phyloP scores from a whole-genome alignment of 2,888 invertebrate species.

The Acronicta aceris region DNA sequence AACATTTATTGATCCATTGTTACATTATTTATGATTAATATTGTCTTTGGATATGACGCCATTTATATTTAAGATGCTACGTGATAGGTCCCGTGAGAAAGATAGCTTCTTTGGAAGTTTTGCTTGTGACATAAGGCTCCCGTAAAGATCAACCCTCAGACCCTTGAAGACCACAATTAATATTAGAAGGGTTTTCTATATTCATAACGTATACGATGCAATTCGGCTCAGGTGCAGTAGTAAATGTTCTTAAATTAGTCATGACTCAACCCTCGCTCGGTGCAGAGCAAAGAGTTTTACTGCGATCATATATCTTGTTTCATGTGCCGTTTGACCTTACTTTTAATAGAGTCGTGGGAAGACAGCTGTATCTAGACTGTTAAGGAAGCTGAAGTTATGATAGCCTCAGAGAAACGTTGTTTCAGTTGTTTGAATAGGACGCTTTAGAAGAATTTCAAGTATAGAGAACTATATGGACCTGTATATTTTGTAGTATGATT shows the following conservation, averaged over 20 bases:
- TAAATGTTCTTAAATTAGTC: conserved; percentile 48
- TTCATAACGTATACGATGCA: conserved; percentile 20
- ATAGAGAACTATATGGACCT: background rate
- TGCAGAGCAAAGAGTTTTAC: conserved; percentile 28
- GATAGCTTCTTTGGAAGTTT: no score
- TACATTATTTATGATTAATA: no score
- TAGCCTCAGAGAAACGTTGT: conserved; percentile 4
- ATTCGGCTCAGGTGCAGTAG: conserved; percentile 40
- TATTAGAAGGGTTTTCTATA: no score
- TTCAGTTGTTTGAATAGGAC: background rate
- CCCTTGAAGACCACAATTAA: no score
- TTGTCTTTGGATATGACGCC: no score
- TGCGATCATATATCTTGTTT: conserved; percentile 25
- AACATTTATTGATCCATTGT: no score
- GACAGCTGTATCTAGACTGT: conserved; percentile 2
- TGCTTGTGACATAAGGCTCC: no score
- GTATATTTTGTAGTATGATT: no score
- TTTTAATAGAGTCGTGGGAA: conserved; percentile 25
- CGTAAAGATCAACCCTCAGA: no score
- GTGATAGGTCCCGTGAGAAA: no score
- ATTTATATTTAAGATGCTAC: no score
- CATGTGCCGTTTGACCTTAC: conserved; percentile 37
- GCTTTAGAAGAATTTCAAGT: background rate
- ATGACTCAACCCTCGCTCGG: conserved; percentile 35
- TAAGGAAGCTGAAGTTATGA: conserved; percentile 23